Base-by-base conservation (phyloP, 2,797 vertebrate genomes). In the Leptatherina wallacei region DNA sequence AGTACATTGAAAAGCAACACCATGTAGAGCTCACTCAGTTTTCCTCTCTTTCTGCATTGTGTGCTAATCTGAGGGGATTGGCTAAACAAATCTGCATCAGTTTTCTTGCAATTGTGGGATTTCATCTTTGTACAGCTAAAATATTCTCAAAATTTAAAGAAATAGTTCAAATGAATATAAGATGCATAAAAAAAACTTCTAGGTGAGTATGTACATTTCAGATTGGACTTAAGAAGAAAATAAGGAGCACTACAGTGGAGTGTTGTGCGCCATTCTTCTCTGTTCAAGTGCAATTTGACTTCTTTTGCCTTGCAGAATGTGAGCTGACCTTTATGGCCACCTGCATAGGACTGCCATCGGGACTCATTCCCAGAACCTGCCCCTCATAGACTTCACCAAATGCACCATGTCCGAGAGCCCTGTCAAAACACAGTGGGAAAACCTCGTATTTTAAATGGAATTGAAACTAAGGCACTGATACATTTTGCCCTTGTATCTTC, bases 381-480 rank as follows among this genome's bases (percentile, higher is more conserved):
- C 97, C 98, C 84, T 98, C 96, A 61, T 97, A 98, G 61, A 97
- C 96, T 81, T 98, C 96, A 27, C 97, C 96, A 84, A 99, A 98
- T 0, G 97, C 96, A 35, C 96, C 96, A 2, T 96, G 96, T 74
- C 96, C 96, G 12, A 99, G 93, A 40, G 96, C 97, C 78, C 97
- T 99, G 86, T 75, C 57, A 35, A 40, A 55, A 24, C 30, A 38
- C 33, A 35, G 3, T 2, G 1, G 3, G 18, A 33, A 55, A 72
- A 65, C 9, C 27, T 0, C 10, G n/a, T 0, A 62, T 32, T 65
- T 13, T 0, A 30, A 32, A 58, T 22, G 32, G 35, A 51, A 58
- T 47, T 12, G 1, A 57, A 36, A 42, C 0, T 0, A 30, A 74
- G 54, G 24, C 11, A 35, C 0, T 32, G 60, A n/a, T 18, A 60